Evolutionary conservation across 2,113 vertebrate species (phyloP).

Genomic region (Heterotis niloticus): DNA sequence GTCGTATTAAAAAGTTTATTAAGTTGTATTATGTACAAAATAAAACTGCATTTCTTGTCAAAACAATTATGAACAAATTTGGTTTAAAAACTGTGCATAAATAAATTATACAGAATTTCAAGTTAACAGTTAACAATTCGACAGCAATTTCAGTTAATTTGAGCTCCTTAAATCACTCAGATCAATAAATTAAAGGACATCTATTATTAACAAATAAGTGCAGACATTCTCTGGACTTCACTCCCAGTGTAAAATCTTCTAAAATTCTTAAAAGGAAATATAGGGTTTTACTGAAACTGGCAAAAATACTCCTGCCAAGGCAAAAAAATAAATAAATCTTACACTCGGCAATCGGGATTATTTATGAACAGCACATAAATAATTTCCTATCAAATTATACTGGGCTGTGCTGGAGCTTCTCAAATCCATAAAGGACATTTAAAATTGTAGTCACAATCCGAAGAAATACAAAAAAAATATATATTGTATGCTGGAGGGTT

Average conservation of each 20-base stretch:
- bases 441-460: too few relatives aligned
- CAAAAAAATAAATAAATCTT: too few relatives aligned
- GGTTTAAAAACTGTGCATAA: conserved; percentile 49
- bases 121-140: too few relatives aligned
- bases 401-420: too few relatives aligned
- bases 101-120: conserved; percentile 37
- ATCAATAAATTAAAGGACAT: not conserved
- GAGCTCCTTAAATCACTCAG: not conserved
- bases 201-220: conserved; percentile 3
- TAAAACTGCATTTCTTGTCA: conserved; percentile 22
- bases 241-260: not conserved
- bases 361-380: too few relatives aligned
- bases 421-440: too few relatives aligned
- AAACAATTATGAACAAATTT: conserved; percentile 43
- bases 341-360: too few relatives aligned
- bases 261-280: not conserved
- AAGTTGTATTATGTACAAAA: conserved; percentile 44
- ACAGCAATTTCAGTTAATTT: too few relatives aligned
- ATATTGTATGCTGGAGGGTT: too few relatives aligned
- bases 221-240: conserved; percentile 16
- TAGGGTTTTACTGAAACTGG: not conserved
- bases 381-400: too few relatives aligned
- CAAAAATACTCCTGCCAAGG: not conserved
- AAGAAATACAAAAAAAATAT: too few relatives aligned
- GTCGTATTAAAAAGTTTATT: conserved; percentile 49